A percentile compares a stretch with the other conserved stretches of the same genome.
phyloP scores from a whole-genome alignment of 2,888 invertebrate species.

The Parapristionchus giblindavisi region DNA sequence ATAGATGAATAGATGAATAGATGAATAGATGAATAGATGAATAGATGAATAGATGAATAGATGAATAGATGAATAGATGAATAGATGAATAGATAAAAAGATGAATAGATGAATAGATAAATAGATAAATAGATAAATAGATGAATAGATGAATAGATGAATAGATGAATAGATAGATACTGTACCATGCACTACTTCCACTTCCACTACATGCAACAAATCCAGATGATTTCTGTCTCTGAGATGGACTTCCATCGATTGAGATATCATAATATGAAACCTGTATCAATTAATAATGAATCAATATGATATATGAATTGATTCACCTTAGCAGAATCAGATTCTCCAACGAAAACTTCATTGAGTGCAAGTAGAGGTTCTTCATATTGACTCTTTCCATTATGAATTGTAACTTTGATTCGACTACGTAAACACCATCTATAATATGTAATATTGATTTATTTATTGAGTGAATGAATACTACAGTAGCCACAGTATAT shows the following conservation, averaged over 20 bases:
- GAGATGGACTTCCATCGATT: constrained; percentile 75
- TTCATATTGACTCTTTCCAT: background rate
- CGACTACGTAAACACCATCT: constrained; percentile 21
- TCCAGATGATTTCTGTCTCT: constrained; percentile 94
- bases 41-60: too few relatives aligned
- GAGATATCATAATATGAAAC: constrained; percentile 74
- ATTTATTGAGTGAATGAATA: too few relatives aligned
- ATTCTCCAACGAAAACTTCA: constrained; percentile 96
- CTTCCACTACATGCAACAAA: constrained; percentile 89
- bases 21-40: too few relatives aligned
- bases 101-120: too few relatives aligned
- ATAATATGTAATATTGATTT: constrained; percentile 7
- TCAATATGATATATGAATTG: background rate
- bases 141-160: too few relatives aligned
- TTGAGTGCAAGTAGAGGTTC: constrained; percentile 83
- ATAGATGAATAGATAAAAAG: too few relatives aligned
- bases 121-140: too few relatives aligned
- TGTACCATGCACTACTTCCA: constrained; percentile 26
- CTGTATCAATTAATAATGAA: constrained; percentile 11
- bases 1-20: too few relatives aligned
- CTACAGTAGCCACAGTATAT: too few relatives aligned
- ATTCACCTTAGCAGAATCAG: constrained; percentile 81
- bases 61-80: too few relatives aligned
- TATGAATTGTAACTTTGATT: constrained; percentile 8
- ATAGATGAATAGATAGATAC: too few relatives aligned